Evolutionary conservation across 2,113 vertebrate genomes (phyloP), one percentile per base, ranked within the genome.

Genomic region (Hypomesus transpacificus): DNA sequence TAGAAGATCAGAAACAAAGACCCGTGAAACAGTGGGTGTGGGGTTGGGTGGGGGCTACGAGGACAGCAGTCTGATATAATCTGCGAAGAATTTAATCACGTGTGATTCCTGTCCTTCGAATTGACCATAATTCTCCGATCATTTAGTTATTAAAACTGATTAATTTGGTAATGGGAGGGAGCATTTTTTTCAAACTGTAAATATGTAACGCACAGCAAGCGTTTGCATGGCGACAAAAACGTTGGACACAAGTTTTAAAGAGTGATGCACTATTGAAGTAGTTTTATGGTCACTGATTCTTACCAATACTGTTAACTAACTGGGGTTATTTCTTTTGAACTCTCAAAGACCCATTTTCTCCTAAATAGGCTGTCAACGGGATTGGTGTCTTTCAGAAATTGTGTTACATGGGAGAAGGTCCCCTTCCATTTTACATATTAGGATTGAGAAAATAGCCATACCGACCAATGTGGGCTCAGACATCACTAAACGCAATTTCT

Each of bases 1-100:
- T 91, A 88, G 82, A 80, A 82, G 84, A 91, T 91, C 86, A 89
- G 88, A 89, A 89, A 91, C 87, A 90, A 90, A 91, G 89, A 92
- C 78, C 92, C 89, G 80, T 87, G 84, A 89, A 89, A 91, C 85
- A 79, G 66, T 66, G 65, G 81, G 64, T 53, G 65, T 46, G 31
- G 52, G 21, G 57, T 14, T 26, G 58, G 53, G 14, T 52, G 54
- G 61, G 69, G 53, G n/a, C 65, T 76, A 80, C 81, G 17, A 65
- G 66, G 68, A 75, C 78, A 85, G 71, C 74, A 85, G 82, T 90
- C 87, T 88, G 83, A 87, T 88, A 87, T 84, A 90, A 91, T 89
- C 83, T 82, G 74, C 81, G 70, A 88, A 91, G 70, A 86, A 84
- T 91, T 87, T 85, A 80, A 89, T 94, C 93, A 91, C 88, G 84